Percentiles rank a stretch among this genome's conserved stretches.
Conservation (phyloP, 2,888 invertebrate genomes). For the Idaea straminata region DNA sequence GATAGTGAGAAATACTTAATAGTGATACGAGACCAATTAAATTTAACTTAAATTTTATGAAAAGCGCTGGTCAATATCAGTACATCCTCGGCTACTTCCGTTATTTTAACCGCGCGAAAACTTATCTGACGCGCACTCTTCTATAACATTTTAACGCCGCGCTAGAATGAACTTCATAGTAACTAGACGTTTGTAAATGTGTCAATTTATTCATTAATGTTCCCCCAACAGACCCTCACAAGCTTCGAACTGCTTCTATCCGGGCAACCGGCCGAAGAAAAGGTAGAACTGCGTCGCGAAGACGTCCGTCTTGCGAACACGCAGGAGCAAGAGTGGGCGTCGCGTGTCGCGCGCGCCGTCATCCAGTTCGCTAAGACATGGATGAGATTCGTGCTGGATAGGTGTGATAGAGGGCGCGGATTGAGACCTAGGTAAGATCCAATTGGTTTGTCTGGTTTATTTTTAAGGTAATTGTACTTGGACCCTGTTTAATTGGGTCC, state of each 20-base stretch:
- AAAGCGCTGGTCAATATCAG: too few relatives aligned
- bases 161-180: too few relatives aligned
- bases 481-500: too few relatives aligned
- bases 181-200: too few relatives aligned
- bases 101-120: too few relatives aligned
- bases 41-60: too few relatives aligned
- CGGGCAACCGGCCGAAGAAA: conserved; percentile 25
- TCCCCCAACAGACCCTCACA: conserved; percentile 36
- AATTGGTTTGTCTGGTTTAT: not conserved
- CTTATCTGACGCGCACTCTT: too few relatives aligned
- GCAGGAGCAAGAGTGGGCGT: conserved; percentile 52
- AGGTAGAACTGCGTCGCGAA: conserved; percentile 19
- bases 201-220: not conserved
- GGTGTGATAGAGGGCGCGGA: conserved; percentile 91
- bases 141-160: too few relatives aligned
- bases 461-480: too few relatives aligned
- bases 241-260: conserved; percentile 45
- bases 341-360: conserved; percentile 56
- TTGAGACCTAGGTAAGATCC: conserved; percentile 81
- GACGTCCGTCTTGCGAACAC: conserved; percentile 19
- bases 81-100: too few relatives aligned
- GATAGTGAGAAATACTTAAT: too few relatives aligned
- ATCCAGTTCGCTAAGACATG: conserved; percentile 84
- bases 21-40: too few relatives aligned
- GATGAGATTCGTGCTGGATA: conserved; percentile 93